Conservation (phyloP, 92 coral and sea anemone species). For the Virgularia gustaviana region DNA sequence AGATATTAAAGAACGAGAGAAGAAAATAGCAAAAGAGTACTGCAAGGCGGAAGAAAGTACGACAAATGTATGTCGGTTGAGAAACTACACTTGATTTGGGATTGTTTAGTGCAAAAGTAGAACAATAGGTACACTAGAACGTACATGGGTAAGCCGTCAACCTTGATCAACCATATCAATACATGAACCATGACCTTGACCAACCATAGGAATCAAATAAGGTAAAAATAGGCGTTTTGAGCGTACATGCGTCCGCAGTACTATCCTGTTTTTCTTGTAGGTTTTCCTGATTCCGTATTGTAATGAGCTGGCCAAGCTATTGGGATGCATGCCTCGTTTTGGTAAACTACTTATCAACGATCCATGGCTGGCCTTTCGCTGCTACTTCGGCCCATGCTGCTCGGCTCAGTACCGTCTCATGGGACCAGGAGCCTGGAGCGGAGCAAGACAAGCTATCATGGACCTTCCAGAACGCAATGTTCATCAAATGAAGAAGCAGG, state of each 20-base stretch:
- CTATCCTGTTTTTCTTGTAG: not conserved
- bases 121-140: no score
- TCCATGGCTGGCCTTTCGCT: slow-evolving; percentile 68
- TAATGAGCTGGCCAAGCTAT: slow-evolving; percentile 67
- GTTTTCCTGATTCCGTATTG: slow-evolving; percentile 61
- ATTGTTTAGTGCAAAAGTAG: no score
- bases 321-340: slow-evolving; percentile 77
- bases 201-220: no score
- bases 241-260: not conserved
- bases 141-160: no score
- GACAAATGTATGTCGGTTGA: slow-evolving; percentile 66
- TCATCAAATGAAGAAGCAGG: slow-evolving; percentile 19
- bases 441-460: slow-evolving; percentile 66
- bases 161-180: no score
- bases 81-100: no score
- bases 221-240: not conserved
- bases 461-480: slow-evolving; percentile 20
- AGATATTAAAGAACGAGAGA: slow-evolving; percentile 44
- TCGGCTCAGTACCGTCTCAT: slow-evolving; percentile 82
- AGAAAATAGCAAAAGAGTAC: slow-evolving; percentile 47
- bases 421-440: slow-evolving; percentile 83
- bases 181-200: no score
- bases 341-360: slow-evolving; percentile 59
- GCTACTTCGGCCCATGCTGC: slow-evolving; percentile 77
- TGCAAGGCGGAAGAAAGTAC: slow-evolving; percentile 60